Conservation (phyloP, 1,140 invertebrate species). For the Brachionus plicatilis region DNA sequence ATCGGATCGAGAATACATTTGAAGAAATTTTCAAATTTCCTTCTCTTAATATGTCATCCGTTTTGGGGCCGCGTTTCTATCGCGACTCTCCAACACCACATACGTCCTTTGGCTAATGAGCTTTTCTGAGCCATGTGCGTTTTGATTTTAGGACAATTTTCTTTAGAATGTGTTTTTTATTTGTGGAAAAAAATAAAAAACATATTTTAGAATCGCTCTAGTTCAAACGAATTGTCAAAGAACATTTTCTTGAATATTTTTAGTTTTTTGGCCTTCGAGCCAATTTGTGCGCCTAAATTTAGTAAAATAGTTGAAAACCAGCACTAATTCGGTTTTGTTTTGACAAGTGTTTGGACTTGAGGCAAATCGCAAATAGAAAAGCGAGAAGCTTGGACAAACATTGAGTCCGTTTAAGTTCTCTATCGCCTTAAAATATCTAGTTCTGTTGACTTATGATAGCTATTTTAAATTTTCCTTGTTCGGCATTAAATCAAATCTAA, state of each 20-base stretch:
- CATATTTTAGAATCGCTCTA: background rate
- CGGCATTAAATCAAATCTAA: background rate
- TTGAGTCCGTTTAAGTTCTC: background rate
- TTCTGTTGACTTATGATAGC: conserved; percentile 22
- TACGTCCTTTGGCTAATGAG: background rate
- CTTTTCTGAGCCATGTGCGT: background rate
- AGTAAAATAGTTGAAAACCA: conserved; percentile 6
- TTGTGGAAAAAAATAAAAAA: background rate
- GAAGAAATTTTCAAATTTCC: background rate
- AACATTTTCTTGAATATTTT: background rate
- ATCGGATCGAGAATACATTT: background rate
- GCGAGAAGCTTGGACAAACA: conserved; percentile 23
- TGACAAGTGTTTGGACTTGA: conserved; percentile 23
- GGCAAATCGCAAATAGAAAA: conserved; percentile 5
- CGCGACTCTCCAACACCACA: background rate
- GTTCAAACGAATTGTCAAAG: conserved; percentile 21
- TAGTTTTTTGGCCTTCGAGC: background rate
- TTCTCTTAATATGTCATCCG: background rate
- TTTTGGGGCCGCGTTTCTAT: background rate
- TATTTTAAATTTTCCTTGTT: background rate
- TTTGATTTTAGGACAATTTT: background rate
- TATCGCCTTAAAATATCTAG: background rate
- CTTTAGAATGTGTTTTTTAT: background rate
- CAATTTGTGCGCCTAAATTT: background rate
- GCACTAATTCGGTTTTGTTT: conserved; percentile 26